A percentile compares a stretch with the other conserved stretches of the same genome.
Evolutionary conservation across 2,888 invertebrate species (phyloP).

Genomic region (Hypomecis atomaria): DNA sequence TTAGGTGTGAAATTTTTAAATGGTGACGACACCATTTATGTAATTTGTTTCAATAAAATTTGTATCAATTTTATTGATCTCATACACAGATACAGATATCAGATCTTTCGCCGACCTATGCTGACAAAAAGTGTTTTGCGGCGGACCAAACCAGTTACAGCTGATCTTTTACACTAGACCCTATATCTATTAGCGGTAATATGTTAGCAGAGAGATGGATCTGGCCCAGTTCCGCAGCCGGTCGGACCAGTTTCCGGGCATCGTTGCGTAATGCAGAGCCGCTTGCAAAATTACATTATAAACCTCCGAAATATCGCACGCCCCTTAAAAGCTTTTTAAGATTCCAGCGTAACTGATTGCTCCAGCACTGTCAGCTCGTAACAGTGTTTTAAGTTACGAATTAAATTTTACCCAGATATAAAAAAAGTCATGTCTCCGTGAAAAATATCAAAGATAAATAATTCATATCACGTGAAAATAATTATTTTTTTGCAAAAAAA

Average conservation of each 20-base stretch:
- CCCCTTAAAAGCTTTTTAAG: slow-evolving; percentile 76
- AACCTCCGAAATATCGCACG: slow-evolving; percentile 72
- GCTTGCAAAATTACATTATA: slow-evolving; percentile 81
- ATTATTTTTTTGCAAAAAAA: too few relatives aligned
- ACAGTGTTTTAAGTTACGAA: neutral
- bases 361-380: slow-evolving; percentile 44
- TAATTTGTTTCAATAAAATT: too few relatives aligned
- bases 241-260: slow-evolving; percentile 78
- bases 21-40: too few relatives aligned
- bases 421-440: neutral
- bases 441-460: too few relatives aligned
- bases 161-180: slow-evolving; percentile 31
- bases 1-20: too few relatives aligned
- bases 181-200: slow-evolving; percentile 81
- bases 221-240: slow-evolving; percentile 81
- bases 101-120: too few relatives aligned
- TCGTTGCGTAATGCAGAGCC: slow-evolving; percentile 75
- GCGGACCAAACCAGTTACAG: too few relatives aligned
- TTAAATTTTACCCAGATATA: neutral
- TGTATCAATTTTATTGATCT: too few relatives aligned
- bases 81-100: too few relatives aligned
- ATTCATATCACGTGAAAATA: too few relatives aligned
- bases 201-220: slow-evolving; percentile 79
- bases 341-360: slow-evolving; percentile 70
- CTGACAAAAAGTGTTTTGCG: too few relatives aligned